A percentile compares a stretch with the other conserved stretches of the same genome.
Conservation (phyloP, 2,888 invertebrate genomes). For the Chaetoderma sp. region DNA sequence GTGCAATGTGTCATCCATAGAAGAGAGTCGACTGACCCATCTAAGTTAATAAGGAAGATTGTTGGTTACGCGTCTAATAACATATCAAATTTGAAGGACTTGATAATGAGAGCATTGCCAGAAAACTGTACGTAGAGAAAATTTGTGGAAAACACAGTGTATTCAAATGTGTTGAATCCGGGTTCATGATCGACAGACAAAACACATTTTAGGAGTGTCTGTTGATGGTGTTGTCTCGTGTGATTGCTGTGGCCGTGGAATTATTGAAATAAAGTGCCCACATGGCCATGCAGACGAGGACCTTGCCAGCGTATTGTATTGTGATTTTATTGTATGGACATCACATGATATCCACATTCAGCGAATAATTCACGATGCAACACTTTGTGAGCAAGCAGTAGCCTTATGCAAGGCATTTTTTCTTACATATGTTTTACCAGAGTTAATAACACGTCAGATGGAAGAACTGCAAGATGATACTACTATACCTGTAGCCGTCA, state of each 20-base stretch:
- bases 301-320: conserved; percentile 8
- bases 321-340: neutral
- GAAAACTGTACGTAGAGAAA: too few relatives aligned
- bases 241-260: neutral
- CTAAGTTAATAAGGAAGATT: too few relatives aligned
- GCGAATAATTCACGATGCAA: neutral
- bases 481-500: neutral
- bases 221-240: neutral
- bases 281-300: neutral
- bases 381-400: neutral
- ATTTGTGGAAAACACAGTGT: too few relatives aligned
- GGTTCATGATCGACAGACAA: neutral
- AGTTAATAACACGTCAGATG: neutral
- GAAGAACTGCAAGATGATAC: neutral
- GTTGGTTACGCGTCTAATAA: conserved; percentile 18
- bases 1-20: too few relatives aligned
- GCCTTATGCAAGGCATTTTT: neutral
- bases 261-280: neutral
- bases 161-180: too few relatives aligned
- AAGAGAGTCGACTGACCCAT: too few relatives aligned
- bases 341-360: neutral
- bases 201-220: neutral
- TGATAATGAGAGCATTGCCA: too few relatives aligned
- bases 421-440: neutral
- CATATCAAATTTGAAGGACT: too few relatives aligned